Base-by-base conservation (phyloP, 2,113 vertebrate genomes). In the Sylvia atricapilla region DNA sequence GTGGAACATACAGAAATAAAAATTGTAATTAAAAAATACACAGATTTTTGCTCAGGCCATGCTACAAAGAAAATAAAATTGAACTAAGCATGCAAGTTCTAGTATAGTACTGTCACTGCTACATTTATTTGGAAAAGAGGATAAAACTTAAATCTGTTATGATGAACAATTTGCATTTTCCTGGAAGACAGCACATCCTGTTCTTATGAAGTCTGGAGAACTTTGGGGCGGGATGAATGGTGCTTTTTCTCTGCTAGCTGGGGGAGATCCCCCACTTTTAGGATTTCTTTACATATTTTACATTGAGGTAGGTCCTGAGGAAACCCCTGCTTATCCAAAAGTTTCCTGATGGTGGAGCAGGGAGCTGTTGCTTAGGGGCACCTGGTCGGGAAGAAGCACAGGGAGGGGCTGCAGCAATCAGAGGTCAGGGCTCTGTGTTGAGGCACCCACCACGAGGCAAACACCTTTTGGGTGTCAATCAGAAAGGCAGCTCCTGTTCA, bases 321-420 rank as follows among this genome's bases (percentile, higher is more conserved):
- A 75, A 59, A 43, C 2, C 43, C 62, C 68, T 84, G 64, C 19
- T n/a, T 30, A 7, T 28, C 31, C 35, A 6, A 1, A 76, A 20
- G n/a, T 30, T 41, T 22, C 6, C 24, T 17, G 22, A 6, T 35
- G 47, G 16, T 23, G 27, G 46, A 50, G 64, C 30, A 64, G 60
- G 47, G 64, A 47, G 69, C 4, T 59, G 52, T 6, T 68, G 84
- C 43, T 58, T 11, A 12, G 33, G 27, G 46, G 4, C 15, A 16
- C 9, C 27, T 66, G 0, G 0, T 3, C 23, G 15, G 66, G 52
- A 27, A 41, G 47, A 31, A 2, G 77, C 9, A 21, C 49, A 27
- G 41, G 7, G 31, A 35, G 8, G 11, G 27, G 15, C 4, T 28
- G 41, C 30, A 72, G 63, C n/a, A 46, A 9, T 7, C 13, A 14